Conservation (phyloP, 2,797 vertebrate genomes). For the Prionace glauca region DNA sequence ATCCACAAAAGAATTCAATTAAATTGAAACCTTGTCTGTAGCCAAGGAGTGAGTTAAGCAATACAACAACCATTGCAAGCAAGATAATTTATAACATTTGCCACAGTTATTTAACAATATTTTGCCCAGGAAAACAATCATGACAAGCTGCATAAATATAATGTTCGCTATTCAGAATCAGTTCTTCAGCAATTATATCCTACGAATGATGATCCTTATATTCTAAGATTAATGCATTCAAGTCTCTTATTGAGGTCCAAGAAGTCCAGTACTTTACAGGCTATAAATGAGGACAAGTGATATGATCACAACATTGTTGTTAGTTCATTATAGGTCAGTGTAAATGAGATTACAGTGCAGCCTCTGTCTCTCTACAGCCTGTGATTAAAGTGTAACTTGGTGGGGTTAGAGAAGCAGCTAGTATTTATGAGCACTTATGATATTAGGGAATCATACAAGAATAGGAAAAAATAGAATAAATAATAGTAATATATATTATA, state of each 20-base stretch:
- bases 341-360: not conserved
- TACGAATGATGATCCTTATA: not conserved
- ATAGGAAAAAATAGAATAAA: no score
- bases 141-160: not conserved
- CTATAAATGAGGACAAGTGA: not conserved
- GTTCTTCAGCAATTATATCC: not conserved
- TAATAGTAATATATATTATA: no score
- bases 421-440: not conserved
- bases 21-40: not conserved
- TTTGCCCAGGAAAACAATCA: not conserved
- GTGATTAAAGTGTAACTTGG: no score
- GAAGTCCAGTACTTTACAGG: not conserved
- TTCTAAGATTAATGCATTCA: not conserved
- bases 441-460: no score
- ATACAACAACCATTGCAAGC: not conserved
- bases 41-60: not conserved
- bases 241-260: not conserved
- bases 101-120: not conserved
- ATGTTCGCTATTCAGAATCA: not conserved
- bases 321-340: not conserved
- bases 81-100: not conserved
- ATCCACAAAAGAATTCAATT: not conserved
- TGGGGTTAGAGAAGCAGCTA: not conserved
- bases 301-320: not conserved
- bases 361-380: no score